Conservation (phyloP, 2,888 invertebrate species). For the Dynastes grantii region DNA sequence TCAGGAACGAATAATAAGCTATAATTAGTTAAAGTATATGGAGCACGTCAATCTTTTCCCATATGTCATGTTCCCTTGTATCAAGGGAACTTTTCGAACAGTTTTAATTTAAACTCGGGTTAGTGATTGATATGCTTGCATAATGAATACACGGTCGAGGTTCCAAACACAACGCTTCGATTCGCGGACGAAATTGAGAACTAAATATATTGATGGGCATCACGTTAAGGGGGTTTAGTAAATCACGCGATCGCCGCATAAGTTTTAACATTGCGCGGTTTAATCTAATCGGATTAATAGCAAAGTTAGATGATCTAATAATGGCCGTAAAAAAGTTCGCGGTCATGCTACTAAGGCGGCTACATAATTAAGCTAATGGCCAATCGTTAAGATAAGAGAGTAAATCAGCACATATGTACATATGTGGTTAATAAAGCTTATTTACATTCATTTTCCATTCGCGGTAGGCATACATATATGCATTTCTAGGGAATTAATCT, state of each 20-base stretch:
- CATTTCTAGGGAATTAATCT: no score
- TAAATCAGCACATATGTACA: background rate
- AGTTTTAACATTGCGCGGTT: slow-evolving; percentile 11
- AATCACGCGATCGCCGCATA: slow-evolving; percentile 35
- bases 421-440: background rate
- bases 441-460: background rate
- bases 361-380: slow-evolving; percentile 10
- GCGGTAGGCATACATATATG: background rate
- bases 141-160: slow-evolving; percentile 51
- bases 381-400: slow-evolving; percentile 15
- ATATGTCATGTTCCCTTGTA: background rate
- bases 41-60: slow-evolving; percentile 12
- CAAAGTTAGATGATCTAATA: slow-evolving; percentile 12
- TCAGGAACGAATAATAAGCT: background rate
- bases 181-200: slow-evolving; percentile 47
- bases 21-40: background rate
- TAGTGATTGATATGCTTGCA: slow-evolving; percentile 56
- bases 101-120: slow-evolving; percentile 31
- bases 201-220: slow-evolving; percentile 48
- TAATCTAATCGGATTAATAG: slow-evolving; percentile 21
- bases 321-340: slow-evolving; percentile 10
- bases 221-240: slow-evolving; percentile 4
- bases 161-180: slow-evolving; percentile 23
- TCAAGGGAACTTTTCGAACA: slow-evolving; percentile 2
- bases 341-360: background rate